Base-by-base conservation (phyloP, 1,140 invertebrate genomes). In the Psilanteris sp. region DNA sequence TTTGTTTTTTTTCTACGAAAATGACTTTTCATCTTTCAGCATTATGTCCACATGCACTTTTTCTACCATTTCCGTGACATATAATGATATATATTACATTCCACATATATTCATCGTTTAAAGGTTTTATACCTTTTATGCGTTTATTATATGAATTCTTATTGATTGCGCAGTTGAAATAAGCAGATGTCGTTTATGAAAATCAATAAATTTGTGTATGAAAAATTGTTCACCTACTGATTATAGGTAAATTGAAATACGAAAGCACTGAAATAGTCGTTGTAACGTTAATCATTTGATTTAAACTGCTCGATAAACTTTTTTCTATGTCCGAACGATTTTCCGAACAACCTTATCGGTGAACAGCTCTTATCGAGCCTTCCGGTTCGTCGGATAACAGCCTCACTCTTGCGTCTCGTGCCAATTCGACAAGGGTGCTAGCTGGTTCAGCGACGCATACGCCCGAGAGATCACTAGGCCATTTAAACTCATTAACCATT, bases 351-450 rank as follows among this genome's bases (percentile, higher is more conserved):
- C 64, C 37, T 75, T 75, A 75, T 75, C 72, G 72, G 55, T 32
- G 64, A 62, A 55, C 55, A 75, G 36, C 59, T 44, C 73, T 76
- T 76, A 76, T 76, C 73, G 59, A 50, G 59, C 41, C 52, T 76
- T 76, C 73, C 73, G 73, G 73, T 76, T 76, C 73, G 73, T 44
- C 64, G 73, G 64, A 76, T 76, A 70, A 76, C 59, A 70, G 44
- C 43, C 73, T 70, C 73, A 55, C 64, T 68, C 50, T 64, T 61
- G 41, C 64, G 64, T 70, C 72, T 70, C 72, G 64, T 76, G 57
- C 64, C 64, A 76, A 76, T 76, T 76, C 72, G 57, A 76, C 72
- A 76, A 76, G 72, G 64, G 64, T 76, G 48, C 34, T 57, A 24
- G 55, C 50, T 76, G 36, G 50, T 64, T 76, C 72, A 76, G 48